A percentile compares a stretch with the other conserved stretches of the same genome.
phyloP scores from a whole-genome alignment of 2,888 invertebrate species.

The Ashinkailepas kermadecensis region DNA sequence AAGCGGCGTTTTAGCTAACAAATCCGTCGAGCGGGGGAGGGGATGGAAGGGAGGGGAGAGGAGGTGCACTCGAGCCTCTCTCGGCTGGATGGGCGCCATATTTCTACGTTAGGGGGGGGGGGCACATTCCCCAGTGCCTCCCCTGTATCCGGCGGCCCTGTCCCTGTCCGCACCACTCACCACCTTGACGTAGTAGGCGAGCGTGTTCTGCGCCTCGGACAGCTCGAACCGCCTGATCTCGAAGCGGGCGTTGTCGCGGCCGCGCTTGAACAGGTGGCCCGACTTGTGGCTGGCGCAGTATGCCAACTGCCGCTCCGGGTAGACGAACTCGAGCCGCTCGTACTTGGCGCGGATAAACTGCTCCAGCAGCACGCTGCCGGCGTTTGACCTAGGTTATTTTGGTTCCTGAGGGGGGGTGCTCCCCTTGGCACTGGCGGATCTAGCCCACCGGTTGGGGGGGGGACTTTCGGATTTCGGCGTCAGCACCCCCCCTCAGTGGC shows the following conservation, averaged over 20 bases:
- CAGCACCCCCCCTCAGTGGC: too few relatives aligned
- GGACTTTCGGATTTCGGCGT: too few relatives aligned
- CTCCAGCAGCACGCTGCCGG: conserved; percentile 66
- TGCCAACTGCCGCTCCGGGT: conserved; percentile 69
- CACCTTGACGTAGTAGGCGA: conserved; percentile 55
- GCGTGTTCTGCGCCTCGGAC: conserved; percentile 67
- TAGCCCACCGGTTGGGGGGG: too few relatives aligned
- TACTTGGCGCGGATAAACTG: conserved; percentile 91
- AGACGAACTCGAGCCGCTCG: conserved; percentile 75
- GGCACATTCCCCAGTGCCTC: too few relatives aligned
- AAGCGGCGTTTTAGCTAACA: too few relatives aligned
- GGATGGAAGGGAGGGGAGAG: too few relatives aligned
- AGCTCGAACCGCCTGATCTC: conserved; percentile 75
- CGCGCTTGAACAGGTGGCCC: conserved; percentile 34
- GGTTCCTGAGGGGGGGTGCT: not conserved
- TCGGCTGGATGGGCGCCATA: too few relatives aligned
- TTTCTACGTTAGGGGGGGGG: too few relatives aligned
- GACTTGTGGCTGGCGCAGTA: conserved; percentile 68
- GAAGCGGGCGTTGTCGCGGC: conserved; percentile 51
- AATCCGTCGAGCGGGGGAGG: too few relatives aligned
- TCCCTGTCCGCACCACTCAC: conserved; percentile 36
- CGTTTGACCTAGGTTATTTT: too few relatives aligned
- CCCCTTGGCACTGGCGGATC: not conserved
- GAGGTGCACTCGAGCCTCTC: too few relatives aligned
- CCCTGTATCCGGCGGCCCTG: too few relatives aligned